Evolutionary conservation across 2,797 vertebrate species (phyloP), one percentile per base, ranked within the genome.

Genomic region (Graptemys geographica): DNA sequence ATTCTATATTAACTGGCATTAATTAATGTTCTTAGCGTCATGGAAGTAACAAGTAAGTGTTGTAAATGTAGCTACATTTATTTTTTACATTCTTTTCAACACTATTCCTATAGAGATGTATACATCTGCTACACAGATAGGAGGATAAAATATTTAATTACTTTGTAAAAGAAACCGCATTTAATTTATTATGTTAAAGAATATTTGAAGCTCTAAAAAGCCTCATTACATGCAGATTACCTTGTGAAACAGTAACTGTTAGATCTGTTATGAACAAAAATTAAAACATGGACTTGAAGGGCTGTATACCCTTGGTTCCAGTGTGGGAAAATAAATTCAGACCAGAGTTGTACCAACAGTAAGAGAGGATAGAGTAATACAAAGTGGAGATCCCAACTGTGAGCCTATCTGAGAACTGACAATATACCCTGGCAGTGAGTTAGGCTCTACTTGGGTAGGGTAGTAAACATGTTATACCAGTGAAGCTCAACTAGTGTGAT

Each of bases 141-240:
- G 49, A 57, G 72, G 84, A 53, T 83, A 87, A 90, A 88, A 91
- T 84, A 59, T 44, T 88, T 44, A 92, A 86, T 59, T 57, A 49
- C 80, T 78, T 79, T 88, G 31, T 91, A 69, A 91, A 69, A 79
- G 80, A 79, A 76, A 80, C 79, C 79, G 72, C 88, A 91, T 86
- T 72, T 56, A 69, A 84, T 55, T 81, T 91, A 86, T 88, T 92
- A 84, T 69, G 83, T 80, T 80, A 82, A 91, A 78, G 84, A 83
- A 88, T 88, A 90, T 88, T 91, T 87, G 72, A 84, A 87, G 74
- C 59, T 89, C 90, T 88, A 80, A 81, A 86, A 76, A 86, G 74
- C 90, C 82, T 89, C 92, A 91, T 95, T 95, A 76, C 69, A 83
- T 74, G 37, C 76, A 74, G 74, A 41, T 65, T 65, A 81, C 13